Percentiles rank a stretch among this genome's conserved stretches.
Conservation (phyloP, 2,888 invertebrate genomes). For the Aethes cnicana region DNA sequence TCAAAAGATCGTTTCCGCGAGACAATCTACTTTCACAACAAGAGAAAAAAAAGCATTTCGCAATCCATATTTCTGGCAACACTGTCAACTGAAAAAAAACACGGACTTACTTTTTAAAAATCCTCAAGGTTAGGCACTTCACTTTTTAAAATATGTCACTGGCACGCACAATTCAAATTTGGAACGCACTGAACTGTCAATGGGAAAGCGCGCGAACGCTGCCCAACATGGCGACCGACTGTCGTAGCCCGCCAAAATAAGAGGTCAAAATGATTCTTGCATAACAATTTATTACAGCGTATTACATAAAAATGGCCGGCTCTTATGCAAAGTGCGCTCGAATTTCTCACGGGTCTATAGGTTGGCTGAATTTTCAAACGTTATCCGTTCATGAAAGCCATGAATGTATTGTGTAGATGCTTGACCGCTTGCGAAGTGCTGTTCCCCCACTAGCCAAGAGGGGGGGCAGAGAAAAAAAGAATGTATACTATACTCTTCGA, state of each 20-base stretch:
- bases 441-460: no score
- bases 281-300: slow-evolving; percentile 69
- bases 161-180: slow-evolving; percentile 42
- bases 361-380: slow-evolving; percentile 36
- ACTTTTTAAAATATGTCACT: slow-evolving; percentile 45
- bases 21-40: slow-evolving; percentile 45
- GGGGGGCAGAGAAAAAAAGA: no score
- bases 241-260: slow-evolving; percentile 71
- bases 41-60: slow-evolving; percentile 49
- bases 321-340: slow-evolving; percentile 58
- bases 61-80: slow-evolving; percentile 43
- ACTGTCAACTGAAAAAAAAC: slow-evolving; percentile 41
- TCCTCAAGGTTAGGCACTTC: slow-evolving; percentile 35
- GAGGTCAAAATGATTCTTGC: slow-evolving; percentile 72
- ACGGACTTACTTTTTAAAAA: slow-evolving; percentile 42
- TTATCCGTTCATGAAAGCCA: slow-evolving; percentile 33
- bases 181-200: slow-evolving; percentile 44
- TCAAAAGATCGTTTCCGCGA: slow-evolving; percentile 30
- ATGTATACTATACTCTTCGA: no score
- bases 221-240: slow-evolving; percentile 57
- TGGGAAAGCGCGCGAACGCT: slow-evolving; percentile 58
- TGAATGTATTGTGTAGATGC: no score
- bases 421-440: no score
- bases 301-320: slow-evolving; percentile 77
- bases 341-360: slow-evolving; percentile 55